Base-by-base conservation (phyloP, 1,140 invertebrate genomes). In the Episyrphus balteatus region DNA sequence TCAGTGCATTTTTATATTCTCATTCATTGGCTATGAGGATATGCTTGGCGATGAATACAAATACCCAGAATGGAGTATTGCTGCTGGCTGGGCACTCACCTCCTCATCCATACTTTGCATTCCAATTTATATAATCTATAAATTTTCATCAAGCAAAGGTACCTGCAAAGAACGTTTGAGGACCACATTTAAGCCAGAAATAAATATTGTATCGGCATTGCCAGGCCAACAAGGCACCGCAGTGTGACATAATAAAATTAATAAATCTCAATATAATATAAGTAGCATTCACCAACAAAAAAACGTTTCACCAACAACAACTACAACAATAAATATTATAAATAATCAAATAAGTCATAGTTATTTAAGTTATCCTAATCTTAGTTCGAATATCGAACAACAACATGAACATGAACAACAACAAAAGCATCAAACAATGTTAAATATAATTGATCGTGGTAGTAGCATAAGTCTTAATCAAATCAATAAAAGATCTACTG, bases 21-120 rank as follows among this genome's bases (percentile, higher is more conserved):
- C 90, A 5, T 71, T 96, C 37, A 71, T 91, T 49, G 82, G 80
- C 3, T 91, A 95, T 60, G 80, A 89, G 66, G 88, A 92, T 46
- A 79, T 97, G 68, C 77, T 84, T 7, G 93, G 92, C 51, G 84
- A 87, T 44, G 81, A 85, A 54, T 96, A 95, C 68, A 69, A 75
- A 15, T 98, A 96, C 72, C 93, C 94, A 0, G 66, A 75, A 37
- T 92, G 88, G 86, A 91, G 90, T 40, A 90, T 93, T 63, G 71
- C 84, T 17, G 75, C 97, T 33, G 94, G 94, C 15, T 94, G 92
- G 85, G 58, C 79, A 5, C 84, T 98, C 50, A 93, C 93, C 6
- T 82, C 81, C 11, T 96, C 92, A 17, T 95, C 92, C 43, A 84
- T 96, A 37, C 73, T 88, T 3, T 93, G 90, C 73, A 97, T 98